These are phyloP conservation scores for Otis tarda DNA, from an alignment of 2,113 vertebrate species.

Conservation along the genomic window DNA sequence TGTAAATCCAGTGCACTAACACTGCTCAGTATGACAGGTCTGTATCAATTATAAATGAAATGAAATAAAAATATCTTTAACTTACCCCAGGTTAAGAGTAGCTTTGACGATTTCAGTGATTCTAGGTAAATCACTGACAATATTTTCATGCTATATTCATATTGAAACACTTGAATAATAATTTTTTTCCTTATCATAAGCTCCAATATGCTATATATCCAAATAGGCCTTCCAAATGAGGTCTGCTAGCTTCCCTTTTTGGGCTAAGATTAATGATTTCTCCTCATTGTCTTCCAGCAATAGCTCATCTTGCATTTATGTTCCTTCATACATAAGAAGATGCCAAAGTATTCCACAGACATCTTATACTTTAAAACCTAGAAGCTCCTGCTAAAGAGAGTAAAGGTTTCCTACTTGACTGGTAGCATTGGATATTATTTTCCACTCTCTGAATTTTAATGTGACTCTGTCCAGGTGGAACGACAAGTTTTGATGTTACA, in stretches of 20 bases:
- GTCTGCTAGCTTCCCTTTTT: background rate
- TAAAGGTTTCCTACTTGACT: slow-evolving; percentile 26
- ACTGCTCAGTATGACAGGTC: background rate
- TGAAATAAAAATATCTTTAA: background rate
- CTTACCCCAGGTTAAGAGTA: background rate
- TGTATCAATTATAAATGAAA: background rate
- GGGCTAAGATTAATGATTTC: background rate
- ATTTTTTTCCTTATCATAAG: background rate
- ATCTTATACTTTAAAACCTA: background rate
- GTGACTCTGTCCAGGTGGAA: background rate
- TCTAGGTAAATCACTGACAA: background rate
- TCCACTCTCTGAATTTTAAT: slow-evolving; percentile 41
- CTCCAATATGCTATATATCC: background rate
- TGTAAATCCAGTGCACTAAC: background rate
- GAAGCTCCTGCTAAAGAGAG: background rate
- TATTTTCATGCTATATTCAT: background rate
- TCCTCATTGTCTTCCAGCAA: background rate
- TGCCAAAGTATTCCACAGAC: background rate
- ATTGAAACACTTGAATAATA: background rate
- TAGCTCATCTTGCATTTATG: background rate
- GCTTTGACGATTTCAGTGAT: background rate
- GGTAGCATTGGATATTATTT: slow-evolving; percentile 23
- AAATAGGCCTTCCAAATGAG: background rate
- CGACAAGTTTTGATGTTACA: background rate
- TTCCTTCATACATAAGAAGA: background rate